Evolutionary conservation across 2,113 vertebrate genomes (phyloP), one percentile per base, ranked within the genome.

Genomic region (Oceanodroma tethys): DNA sequence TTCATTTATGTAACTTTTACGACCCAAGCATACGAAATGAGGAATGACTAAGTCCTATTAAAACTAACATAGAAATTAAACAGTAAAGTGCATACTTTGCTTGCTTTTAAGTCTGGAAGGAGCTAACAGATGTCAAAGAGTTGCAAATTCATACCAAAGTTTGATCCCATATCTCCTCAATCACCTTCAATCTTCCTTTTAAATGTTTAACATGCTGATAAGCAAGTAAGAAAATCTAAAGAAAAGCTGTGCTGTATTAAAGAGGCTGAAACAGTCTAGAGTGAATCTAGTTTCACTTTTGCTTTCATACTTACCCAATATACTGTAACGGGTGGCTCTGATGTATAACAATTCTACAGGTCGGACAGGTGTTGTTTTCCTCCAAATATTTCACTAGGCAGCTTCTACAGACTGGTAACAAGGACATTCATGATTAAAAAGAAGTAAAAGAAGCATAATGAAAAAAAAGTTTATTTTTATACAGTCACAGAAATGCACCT

Each of bases 311-410:
- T 99, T 96, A 99, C 99, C 99, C 99, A 32, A 99, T 99, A 86
- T 99, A 99, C 97, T 99, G 99, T 97, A 99, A 98, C 3, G 99
- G 99, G 97, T 99, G 99, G 95, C 99, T 99, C 98, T 99, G 99
- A 97, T 99, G 99, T 98, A 99, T 99, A 96, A 99, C 99, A 88
- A 99, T 99, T 97, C 99, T 98, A 97, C 99, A 99, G 5, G 99
- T 99, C 34, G 99, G 99, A 84, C 99, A 99, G 40, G 99, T 99
- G 98, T 99, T 99, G 97, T 99, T 99, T 97, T 99, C 99, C 90
- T 99, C 99, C 97, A 99, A 97, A 84, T 99, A 99, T 95, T 99
- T 99, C 92, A 99, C 99, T 97, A 99, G 98, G 97, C 99, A 99
- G 98, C 99, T 99, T 98, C 99, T 99, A 97, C 99, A 99, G 98